These are phyloP conservation scores for Gyrodactylus salaris DNA, from an alignment of 1,140 invertebrate genomes.

Conservation along the genomic window DNA sequence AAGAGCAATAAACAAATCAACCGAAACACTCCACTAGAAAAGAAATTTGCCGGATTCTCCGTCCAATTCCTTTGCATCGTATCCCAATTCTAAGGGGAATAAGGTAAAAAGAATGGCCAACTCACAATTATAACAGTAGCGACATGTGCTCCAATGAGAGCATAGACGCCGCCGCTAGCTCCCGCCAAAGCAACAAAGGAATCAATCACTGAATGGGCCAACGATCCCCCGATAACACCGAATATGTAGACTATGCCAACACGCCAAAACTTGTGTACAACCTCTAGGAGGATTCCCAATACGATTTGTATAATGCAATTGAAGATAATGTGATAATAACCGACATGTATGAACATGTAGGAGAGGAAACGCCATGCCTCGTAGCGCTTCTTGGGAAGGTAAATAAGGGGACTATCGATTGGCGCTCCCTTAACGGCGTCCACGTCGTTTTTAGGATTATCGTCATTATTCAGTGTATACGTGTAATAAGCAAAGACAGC, in stretches of 20 bases:
- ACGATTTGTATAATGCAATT: slow-evolving; percentile 62
- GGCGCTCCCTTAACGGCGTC: slow-evolving; percentile 14
- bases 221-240: slow-evolving; percentile 14
- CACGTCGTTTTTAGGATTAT: slow-evolving; percentile 9
- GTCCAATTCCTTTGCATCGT: slow-evolving; percentile 20
- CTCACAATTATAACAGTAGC: slow-evolving; percentile 2
- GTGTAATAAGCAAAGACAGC: background rate
- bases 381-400: slow-evolving; percentile 46
- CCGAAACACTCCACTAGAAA: slow-evolving; percentile 17
- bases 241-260: slow-evolving; percentile 26
- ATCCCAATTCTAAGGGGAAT: slow-evolving; percentile 14
- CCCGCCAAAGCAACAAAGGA: background rate
- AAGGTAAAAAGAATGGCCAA: background rate
- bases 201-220: slow-evolving; percentile 2
- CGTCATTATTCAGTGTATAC: slow-evolving; percentile 3
- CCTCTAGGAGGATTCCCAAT: slow-evolving; percentile 57
- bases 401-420: slow-evolving; percentile 33
- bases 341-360: slow-evolving; percentile 84
- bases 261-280: slow-evolving; percentile 72
- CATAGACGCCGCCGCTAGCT: background rate
- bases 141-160: slow-evolving; percentile 1
- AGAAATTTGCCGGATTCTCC: slow-evolving; percentile 14
- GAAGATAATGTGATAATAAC: slow-evolving; percentile 42
- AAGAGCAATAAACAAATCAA: slow-evolving; percentile 14
- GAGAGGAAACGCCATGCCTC: slow-evolving; percentile 54